Conservation (phyloP, 53 echinoderm and acorn worm genomes). For the Patiria pectinifera region DNA sequence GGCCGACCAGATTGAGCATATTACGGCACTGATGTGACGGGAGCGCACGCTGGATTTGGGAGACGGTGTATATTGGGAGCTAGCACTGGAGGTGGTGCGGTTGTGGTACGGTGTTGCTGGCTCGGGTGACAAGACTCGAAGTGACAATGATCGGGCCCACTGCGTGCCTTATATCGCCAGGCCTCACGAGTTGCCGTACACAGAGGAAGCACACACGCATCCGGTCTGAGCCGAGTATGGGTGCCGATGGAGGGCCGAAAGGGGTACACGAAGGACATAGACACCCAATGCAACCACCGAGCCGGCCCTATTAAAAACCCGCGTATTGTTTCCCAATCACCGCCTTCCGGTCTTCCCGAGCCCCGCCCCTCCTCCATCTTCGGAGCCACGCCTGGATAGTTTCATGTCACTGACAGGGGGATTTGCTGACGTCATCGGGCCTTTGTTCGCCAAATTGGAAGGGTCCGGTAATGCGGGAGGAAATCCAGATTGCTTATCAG, state of each 20-base stretch:
- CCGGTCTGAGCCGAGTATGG: not conserved
- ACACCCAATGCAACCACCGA: constrained; percentile 15
- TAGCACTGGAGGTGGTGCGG: not conserved
- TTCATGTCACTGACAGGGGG: constrained; percentile 10
- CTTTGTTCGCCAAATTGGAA: constrained; percentile 56
- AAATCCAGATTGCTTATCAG: constrained; percentile 61
- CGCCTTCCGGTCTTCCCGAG: constrained; percentile 34
- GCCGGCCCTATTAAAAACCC: not conserved
- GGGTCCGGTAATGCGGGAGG: constrained; percentile 59
- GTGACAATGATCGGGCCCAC: not conserved
- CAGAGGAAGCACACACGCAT: not conserved
- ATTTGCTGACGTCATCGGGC: constrained; percentile 32
- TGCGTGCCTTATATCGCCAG: not conserved
- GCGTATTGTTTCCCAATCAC: constrained; percentile 57
- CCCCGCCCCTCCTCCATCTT: constrained; percentile 20
- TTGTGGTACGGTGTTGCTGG: not conserved
- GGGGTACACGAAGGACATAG: not conserved
- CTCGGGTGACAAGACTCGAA: not conserved
- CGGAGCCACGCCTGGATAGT: constrained; percentile 19
- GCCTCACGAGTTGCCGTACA: not conserved
- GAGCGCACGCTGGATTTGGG: not conserved
- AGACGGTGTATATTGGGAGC: not conserved
- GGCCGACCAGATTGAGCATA: constrained; percentile 58
- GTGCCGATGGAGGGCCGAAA: not conserved
- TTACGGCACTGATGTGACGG: constrained; percentile 17